These are phyloP conservation scores for Ferrisia virgata DNA, from an alignment of 2,888 invertebrate genomes.

Conservation along the genomic window DNA sequence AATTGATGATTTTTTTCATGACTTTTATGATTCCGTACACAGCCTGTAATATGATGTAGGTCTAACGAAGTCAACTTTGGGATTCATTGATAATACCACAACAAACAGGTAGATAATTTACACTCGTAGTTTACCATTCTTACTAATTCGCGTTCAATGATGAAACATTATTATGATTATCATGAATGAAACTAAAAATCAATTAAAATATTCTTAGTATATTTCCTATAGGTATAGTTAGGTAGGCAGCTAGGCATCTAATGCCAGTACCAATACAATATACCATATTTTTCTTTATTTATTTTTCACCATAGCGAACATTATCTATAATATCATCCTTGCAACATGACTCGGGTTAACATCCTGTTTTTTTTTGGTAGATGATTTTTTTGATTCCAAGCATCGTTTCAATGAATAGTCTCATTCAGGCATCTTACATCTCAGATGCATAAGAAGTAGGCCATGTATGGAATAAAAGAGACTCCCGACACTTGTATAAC, in stretches of 20 bases:
- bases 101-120: too few relatives aligned
- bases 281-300: too few relatives aligned
- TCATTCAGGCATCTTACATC: conserved; percentile 29
- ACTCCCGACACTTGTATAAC: conserved; percentile 35
- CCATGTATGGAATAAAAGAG: conserved; percentile 27
- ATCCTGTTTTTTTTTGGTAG: not conserved
- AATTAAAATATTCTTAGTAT: not conserved
- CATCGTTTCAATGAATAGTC: conserved; percentile 11
- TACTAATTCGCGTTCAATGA: not conserved
- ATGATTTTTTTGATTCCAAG: not conserved
- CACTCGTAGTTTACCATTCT: not conserved
- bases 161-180: not conserved
- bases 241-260: too few relatives aligned
- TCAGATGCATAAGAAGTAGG: conserved; percentile 32
- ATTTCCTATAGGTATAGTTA: too few relatives aligned
- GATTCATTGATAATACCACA: not conserved
- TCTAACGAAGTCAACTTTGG: not conserved
- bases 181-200: conserved; percentile 19
- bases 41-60: not conserved
- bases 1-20: too few relatives aligned
- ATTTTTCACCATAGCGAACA: not conserved
- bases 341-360: not conserved
- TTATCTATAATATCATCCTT: not conserved
- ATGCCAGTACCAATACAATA: too few relatives aligned
- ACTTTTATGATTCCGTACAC: not conserved